Evolutionary conservation across 2,888 invertebrate species (phyloP), one percentile per base, ranked within the genome.

Genomic region (Papilio protenor): DNA sequence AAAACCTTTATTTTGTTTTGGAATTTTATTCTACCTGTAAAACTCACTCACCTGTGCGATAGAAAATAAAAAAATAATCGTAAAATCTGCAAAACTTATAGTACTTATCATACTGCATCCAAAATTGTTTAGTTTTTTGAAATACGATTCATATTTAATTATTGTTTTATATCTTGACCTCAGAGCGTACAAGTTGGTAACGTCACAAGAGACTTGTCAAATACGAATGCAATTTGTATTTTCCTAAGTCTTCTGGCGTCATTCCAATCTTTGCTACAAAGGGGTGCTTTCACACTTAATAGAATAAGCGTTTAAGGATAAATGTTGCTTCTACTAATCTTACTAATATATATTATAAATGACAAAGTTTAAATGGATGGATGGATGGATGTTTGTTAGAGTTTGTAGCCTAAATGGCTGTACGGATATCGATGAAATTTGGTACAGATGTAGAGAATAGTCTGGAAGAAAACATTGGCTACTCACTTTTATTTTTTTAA

Each of bases 1-100:
- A 86, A 88, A 87, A 86, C 85, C 83, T 84, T 86, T 86, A 77
- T 86, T 88, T 87, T 84, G 81, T 81, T 84, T 80, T 84, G 79
- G 84, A 85, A 85, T 85, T 84, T 84, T 84, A 83, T 85, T 85
- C 81, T 82, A 82, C 82, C 81, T 84, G 82, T 69, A 70, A 74
- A 74, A 74, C 66, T 73, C 27, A 45, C 45, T 73, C 33, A 57
- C 55, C 16, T 59, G 33, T 76, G 52, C 49, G n/a, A 33, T 55
- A 27, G 52, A 55, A 33, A 72, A 72, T 52, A 52, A 52, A 55
- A 40, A 69, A 69, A 69, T 69, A 21, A 66, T 69, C 45, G 16
- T 69, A 69, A 69, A 64, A 69, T 69, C 66, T 69, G n/a, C 12
- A 21, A 69, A 69, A 21, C 12, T 45, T n/a, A n/a, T 40, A 21